A percentile compares a stretch with the other conserved stretches of the same genome.
phyloP scores from a whole-genome alignment of 1,140 invertebrate genomes.

The Hydropsyche tenuis region DNA sequence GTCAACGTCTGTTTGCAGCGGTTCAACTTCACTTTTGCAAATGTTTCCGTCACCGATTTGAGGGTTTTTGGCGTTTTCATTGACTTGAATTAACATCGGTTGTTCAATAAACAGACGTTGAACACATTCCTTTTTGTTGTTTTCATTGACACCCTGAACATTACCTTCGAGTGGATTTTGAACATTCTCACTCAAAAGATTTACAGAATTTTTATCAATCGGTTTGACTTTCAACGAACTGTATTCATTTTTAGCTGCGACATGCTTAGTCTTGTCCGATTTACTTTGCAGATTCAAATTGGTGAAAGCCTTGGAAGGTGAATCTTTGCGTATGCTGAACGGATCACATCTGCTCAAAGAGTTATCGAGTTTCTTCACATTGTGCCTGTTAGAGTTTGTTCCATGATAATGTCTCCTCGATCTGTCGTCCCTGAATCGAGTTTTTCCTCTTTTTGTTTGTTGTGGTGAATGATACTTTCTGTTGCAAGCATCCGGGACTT shows the following conservation, averaged over 20 bases:
- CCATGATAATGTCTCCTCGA: conserved; percentile 30
- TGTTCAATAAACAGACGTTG: conserved; percentile 3
- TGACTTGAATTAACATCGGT: background rate
- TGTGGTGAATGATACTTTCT: background rate
- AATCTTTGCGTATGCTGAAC: conserved; percentile 21
- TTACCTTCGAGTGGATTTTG: background rate
- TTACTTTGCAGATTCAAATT: conserved; percentile 20
- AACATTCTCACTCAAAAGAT: background rate
- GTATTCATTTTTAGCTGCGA: background rate
- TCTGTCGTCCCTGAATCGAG: conserved; percentile 38
- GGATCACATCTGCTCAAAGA: conserved; percentile 26
- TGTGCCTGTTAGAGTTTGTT: conserved; percentile 25
- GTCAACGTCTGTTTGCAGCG: conserved; percentile 15
- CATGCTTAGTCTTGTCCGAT: background rate
- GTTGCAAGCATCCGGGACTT: conserved; percentile 44
- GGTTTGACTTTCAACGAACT: background rate
- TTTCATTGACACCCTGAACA: background rate
- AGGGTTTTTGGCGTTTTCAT: background rate
- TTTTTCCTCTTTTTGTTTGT: conserved; percentile 11
- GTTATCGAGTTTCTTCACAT: conserved; percentile 28
- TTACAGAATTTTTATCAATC: conserved; percentile 8
- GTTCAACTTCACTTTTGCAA: background rate
- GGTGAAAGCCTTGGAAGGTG: conserved; percentile 4
- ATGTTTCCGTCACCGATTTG: background rate
- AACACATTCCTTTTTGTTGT: too few relatives aligned